Evolutionary conservation across 1,140 invertebrate species (phyloP), one percentile per base, ranked within the genome.

Genomic region (Sitodiplosis mosellana): DNA sequence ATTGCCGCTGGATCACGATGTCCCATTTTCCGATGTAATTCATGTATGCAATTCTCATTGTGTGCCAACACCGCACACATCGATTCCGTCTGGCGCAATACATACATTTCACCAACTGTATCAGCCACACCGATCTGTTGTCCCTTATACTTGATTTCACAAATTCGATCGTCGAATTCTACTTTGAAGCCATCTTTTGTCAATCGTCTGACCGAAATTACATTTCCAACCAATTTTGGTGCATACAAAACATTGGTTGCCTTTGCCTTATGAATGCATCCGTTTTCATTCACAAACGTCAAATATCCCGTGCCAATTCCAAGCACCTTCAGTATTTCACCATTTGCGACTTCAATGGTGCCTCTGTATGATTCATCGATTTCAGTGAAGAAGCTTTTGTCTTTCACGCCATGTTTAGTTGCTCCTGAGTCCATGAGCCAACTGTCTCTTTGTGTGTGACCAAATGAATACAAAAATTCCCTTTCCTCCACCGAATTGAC

Each of bases 1-100:
- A 67, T 58, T n/a, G 63, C 57, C 20, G 49, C 37, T 2, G 58
- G 53, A 52, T 66, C 68, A 49, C 67, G 59, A 53, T 68, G 64
- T 3, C 57, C 61, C 18, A 69, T 43, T 40, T 52, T 55, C 53
- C 61, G 38, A 51, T 67, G 61, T 61, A 64, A 68, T 36, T 56
- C 12, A 20, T 43, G 15, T 15, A 20, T 5, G 19, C 37, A 40
- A 40, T 40, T 6, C 12, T 40, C 17, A 6, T 40, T 8, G 48
- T 48, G 20, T 18, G 45, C 19, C 18, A 14, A 43, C 34, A 48
- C 38, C 43, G 46, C 21, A 33, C 56, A 15, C 33, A 52, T 2
- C 14, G 4, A 40, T 6, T 40, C 14, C 49, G 52, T 41, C 46
- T 46, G 5, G 12, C 14, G 19, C 15, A 52, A 14, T 55, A 50